phyloP scores from a whole-genome alignment of 2,797 vertebrate genomes.

The Fringilla coelebs region DNA sequence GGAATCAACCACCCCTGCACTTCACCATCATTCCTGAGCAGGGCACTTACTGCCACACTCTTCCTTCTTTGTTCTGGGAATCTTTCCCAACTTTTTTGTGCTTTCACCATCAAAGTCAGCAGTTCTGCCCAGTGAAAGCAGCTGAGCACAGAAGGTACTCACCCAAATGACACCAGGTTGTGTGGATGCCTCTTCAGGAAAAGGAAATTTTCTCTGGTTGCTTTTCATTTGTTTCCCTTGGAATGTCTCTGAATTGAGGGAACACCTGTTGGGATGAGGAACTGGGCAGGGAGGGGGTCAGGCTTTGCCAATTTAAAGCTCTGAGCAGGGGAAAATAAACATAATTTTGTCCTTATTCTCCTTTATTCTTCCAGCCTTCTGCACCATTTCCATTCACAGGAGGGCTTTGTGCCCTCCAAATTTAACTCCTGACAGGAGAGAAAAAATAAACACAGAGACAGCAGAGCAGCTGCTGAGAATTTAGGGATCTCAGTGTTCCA shows the following conservation, averaged over 20 bases:
- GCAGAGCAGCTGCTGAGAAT: background rate
- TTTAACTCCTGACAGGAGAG: background rate
- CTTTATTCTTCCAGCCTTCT: background rate
- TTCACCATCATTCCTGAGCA: background rate
- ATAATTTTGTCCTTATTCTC: background rate
- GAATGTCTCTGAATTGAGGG: background rate
- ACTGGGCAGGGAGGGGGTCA: background rate
- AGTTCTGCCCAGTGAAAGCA: background rate
- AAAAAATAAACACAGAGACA: background rate
- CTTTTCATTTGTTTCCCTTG: background rate
- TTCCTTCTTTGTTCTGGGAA: background rate
- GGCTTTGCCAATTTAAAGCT: background rate
- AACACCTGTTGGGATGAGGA: background rate
- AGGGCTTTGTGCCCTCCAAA: background rate
- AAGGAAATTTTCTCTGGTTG: background rate
- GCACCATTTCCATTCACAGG: background rate
- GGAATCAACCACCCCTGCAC: accelerated
- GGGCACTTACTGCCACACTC: background rate
- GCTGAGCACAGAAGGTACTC: background rate
- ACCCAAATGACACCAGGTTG: background rate
- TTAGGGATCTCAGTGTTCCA: background rate
- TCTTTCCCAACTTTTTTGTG: background rate
- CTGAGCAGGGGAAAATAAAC: background rate
- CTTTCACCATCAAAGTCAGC: background rate
- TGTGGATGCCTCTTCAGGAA: background rate